phyloP scores from a whole-genome alignment of 2,888 invertebrate species.

The Tethea ocularis region DNA sequence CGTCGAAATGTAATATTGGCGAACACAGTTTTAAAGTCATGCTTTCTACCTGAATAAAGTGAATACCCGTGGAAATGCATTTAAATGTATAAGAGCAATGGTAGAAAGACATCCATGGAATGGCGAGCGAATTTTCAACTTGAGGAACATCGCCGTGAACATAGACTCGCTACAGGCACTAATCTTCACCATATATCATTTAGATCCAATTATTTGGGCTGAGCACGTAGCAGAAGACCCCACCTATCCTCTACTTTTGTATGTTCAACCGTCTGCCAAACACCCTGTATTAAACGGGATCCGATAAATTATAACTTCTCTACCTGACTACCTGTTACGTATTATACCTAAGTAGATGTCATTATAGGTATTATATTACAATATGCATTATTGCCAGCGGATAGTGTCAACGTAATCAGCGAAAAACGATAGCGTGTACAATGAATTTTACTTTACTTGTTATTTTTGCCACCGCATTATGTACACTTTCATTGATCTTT shows the following conservation, averaged over 20 bases:
- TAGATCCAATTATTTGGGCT: no score
- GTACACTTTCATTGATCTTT: no score
- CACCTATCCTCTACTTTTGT: no score
- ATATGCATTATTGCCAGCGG: not conserved
- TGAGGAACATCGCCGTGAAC: no score
- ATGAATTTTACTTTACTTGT: not conserved
- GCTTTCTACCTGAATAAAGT: not conserved
- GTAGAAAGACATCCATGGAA: not conserved
- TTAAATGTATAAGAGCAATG: not conserved
- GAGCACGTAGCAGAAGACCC: no score
- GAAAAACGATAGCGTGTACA: not conserved
- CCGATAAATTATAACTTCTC: no score
- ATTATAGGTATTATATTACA: not conserved
- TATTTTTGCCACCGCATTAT: not conserved
- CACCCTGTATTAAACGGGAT: no score
- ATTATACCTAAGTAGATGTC: not conserved
- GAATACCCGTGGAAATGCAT: not conserved
- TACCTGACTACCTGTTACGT: no score
- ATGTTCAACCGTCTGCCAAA: no score
- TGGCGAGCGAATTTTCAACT: no score
- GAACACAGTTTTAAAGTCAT: not conserved
- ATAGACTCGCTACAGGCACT: no score
- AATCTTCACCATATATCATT: no score
- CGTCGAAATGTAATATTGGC: conserved; percentile 1
- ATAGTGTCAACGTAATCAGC: not conserved